Evolutionary conservation across 2,797 vertebrate species (phyloP).

Genomic region (Pipistrellus pipistrellus): DNA sequence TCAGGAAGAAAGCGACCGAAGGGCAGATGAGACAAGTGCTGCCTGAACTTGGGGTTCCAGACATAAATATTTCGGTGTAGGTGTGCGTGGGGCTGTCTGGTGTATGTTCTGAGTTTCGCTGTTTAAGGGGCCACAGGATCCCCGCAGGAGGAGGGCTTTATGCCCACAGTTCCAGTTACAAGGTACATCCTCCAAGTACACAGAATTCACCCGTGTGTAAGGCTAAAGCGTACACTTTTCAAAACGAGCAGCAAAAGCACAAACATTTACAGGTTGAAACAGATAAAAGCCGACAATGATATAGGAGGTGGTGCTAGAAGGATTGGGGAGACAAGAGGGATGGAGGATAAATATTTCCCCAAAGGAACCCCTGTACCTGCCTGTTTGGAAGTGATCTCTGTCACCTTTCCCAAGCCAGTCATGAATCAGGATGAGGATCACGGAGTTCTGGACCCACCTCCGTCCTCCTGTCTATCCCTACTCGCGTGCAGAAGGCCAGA

Average conservation of each 20-base stretch:
- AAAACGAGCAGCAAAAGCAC: constrained; percentile 12
- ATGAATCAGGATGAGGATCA: not conserved
- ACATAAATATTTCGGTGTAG: not conserved
- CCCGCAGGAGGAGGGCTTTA: not conserved
- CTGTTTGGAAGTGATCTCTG: not conserved
- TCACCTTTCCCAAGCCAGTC: not conserved
- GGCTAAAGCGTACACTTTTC: not conserved
- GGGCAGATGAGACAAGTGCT: not conserved
- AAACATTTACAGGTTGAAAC: not conserved
- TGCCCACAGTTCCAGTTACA: not conserved
- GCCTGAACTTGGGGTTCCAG: not conserved
- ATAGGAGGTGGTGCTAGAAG: not conserved
- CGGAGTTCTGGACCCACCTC: not conserved
- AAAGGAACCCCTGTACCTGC: not conserved
- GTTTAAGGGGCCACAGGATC: not conserved
- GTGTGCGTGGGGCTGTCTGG: not conserved
- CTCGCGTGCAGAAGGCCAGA: not conserved
- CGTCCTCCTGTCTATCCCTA: not conserved
- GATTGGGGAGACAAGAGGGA: fast-evolving
- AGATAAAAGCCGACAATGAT: not conserved
- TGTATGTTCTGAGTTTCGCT: not conserved
- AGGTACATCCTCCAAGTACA: not conserved
- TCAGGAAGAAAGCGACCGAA: constrained; percentile 21
- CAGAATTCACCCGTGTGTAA: not conserved
- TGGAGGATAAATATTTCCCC: not conserved